A percentile compares a stretch with the other conserved stretches of the same genome.
Evolutionary conservation across 2,888 invertebrate species (phyloP).

Genomic region (Pollenia angustigena): DNA sequence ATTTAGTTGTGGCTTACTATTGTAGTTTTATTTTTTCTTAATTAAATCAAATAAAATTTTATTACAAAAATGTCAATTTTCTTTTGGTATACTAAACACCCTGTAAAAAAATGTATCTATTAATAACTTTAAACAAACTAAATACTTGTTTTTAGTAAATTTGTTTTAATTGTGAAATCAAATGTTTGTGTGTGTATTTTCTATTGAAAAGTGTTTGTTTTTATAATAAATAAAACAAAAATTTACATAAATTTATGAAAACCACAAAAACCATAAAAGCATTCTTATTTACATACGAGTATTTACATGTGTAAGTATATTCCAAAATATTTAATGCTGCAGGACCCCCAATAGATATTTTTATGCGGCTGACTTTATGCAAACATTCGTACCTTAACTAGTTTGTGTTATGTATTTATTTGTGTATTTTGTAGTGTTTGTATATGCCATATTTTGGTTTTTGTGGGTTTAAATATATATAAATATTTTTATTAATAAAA

Average conservation of each 20-base stretch:
- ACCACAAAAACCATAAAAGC: constrained; percentile 32
- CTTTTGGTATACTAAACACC: neutral
- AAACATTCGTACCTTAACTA: too few relatives aligned
- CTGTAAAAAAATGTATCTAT: neutral
- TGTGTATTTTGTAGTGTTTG: neutral
- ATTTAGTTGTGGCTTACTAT: too few relatives aligned
- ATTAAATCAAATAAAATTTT: too few relatives aligned
- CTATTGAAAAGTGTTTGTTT: neutral
- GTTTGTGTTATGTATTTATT: neutral
- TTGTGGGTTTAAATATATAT: neutral
- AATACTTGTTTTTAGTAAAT: neutral
- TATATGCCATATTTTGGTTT: neutral
- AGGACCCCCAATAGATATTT: too few relatives aligned
- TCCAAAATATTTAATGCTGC: neutral
- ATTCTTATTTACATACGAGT: neutral
- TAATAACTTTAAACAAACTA: neutral
- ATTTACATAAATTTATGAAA: neutral
- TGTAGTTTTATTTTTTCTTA: too few relatives aligned
- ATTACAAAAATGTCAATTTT: too few relatives aligned
- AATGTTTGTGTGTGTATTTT: neutral
- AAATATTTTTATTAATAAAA: neutral
- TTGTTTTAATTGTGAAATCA: constrained; percentile 3
- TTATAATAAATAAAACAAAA: neutral
- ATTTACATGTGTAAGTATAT: neutral
- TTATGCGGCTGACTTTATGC: neutral